Evolutionary conservation across 2,113 vertebrate species (phyloP).

Genomic region (Mustela nigripes): DNA sequence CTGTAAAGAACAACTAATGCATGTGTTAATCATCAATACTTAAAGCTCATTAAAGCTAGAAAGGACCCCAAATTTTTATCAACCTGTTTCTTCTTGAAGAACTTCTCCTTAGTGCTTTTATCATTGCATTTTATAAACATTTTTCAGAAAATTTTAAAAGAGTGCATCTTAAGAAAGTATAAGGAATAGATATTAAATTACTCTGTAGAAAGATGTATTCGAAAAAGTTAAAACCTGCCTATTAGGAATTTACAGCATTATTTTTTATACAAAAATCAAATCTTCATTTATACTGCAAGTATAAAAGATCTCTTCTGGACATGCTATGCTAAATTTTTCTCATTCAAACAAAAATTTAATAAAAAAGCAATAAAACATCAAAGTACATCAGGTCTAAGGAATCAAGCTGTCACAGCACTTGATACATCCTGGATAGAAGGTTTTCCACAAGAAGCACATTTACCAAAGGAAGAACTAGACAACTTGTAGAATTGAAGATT

Average conservation of each 20-base stretch:
- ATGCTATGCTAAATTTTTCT: conserved; percentile 73
- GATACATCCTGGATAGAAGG: conserved; percentile 34
- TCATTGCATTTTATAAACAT: background rate
- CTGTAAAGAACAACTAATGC: conserved; percentile 28
- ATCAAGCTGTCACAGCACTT: conserved; percentile 49
- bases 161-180: background rate
- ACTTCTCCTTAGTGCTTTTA: background rate
- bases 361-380: conserved; percentile 75
- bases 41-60: background rate
- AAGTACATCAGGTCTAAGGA: conserved; percentile 63
- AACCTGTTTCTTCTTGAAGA: background rate
- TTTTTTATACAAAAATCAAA: conserved; percentile 78
- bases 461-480: conserved; percentile 71
- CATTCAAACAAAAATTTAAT: conserved; percentile 72
- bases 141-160: background rate
- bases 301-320: conserved; percentile 60
- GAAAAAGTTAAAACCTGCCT: background rate
- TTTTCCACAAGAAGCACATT: conserved; percentile 54
- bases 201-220: background rate
- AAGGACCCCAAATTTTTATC: background rate
- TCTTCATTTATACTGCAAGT: conserved; percentile 75
- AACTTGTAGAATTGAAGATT: conserved; percentile 63
- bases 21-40: conserved; percentile 13
- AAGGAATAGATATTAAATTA: background rate
- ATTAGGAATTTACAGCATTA: conserved; percentile 79